phyloP scores from a whole-genome alignment of 2,797 vertebrate genomes.

The Rhynchonycteris naso region DNA sequence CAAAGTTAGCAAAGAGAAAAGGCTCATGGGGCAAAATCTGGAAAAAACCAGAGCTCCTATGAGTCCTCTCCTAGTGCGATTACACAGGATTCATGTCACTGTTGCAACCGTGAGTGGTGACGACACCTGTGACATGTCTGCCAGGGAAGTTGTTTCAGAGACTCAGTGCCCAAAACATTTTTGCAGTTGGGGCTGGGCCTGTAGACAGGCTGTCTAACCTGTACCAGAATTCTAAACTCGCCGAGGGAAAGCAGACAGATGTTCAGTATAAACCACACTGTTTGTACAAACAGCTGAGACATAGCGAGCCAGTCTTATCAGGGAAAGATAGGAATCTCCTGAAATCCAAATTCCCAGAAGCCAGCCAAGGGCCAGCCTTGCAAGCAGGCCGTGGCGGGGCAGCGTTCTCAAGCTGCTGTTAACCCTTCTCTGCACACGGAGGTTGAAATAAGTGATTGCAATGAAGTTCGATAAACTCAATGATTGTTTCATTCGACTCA shows the following conservation, averaged over 20 bases:
- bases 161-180: neutral
- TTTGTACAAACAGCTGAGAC: neutral
- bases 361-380: neutral
- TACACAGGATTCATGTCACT: accelerated
- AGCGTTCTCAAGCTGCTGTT: neutral
- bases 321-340: neutral
- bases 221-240: neutral
- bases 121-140: neutral
- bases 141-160: neutral
- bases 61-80: neutral
- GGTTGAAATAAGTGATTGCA: neutral
- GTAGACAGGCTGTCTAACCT: neutral
- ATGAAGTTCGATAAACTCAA: neutral
- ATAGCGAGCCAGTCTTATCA: neutral
- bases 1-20: neutral
- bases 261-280: neutral
- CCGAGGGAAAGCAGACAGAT: neutral
- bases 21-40: neutral
- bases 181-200: neutral
- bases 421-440: neutral
- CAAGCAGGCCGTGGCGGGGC: neutral
- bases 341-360: neutral
- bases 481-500: neutral
- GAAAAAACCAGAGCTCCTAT: neutral
- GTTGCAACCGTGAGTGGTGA: neutral